These are phyloP conservation scores for Pseudolycoriella hygida DNA, from an alignment of 2,888 invertebrate genomes.

Conservation along the genomic window DNA sequence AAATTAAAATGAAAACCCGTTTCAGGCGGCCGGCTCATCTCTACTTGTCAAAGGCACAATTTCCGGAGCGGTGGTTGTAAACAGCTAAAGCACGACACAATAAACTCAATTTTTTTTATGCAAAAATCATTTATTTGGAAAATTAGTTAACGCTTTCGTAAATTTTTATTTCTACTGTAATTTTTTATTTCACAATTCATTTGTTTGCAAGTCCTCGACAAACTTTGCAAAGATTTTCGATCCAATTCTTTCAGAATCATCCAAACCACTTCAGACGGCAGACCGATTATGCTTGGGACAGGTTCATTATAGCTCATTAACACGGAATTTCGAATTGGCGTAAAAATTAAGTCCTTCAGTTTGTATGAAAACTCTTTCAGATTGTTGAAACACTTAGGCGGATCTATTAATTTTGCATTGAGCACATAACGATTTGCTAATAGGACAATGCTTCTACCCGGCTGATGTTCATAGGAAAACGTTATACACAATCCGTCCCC, in stretches of 20 bases:
- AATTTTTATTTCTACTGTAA: too few relatives aligned
- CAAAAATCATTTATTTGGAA: too few relatives aligned
- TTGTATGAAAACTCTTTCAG: slow-evolving; percentile 31
- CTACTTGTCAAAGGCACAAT: too few relatives aligned
- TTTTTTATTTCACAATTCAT: neutral
- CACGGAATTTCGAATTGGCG: slow-evolving; percentile 37
- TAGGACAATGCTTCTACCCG: slow-evolving; percentile 20
- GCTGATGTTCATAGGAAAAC: neutral
- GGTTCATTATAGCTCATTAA: slow-evolving; percentile 22
- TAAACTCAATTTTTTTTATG: too few relatives aligned
- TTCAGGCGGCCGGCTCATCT: too few relatives aligned
- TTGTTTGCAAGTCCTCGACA: slow-evolving; percentile 8
- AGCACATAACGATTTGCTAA: slow-evolving; percentile 23
- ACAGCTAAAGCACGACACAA: too few relatives aligned
- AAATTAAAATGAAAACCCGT: too few relatives aligned
- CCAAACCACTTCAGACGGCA: slow-evolving; percentile 20
- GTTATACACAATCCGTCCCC: neutral
- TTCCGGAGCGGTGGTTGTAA: too few relatives aligned
- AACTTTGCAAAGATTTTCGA: slow-evolving; percentile 5
- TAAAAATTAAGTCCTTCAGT: slow-evolving; percentile 35
- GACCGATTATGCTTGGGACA: slow-evolving; percentile 21
- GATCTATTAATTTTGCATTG: slow-evolving; percentile 10
- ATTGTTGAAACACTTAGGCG: slow-evolving; percentile 19
- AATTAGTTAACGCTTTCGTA: too few relatives aligned
- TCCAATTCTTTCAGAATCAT: slow-evolving; percentile 17